phyloP scores from a whole-genome alignment of 2,113 vertebrate genomes.

The Cariama cristata region DNA sequence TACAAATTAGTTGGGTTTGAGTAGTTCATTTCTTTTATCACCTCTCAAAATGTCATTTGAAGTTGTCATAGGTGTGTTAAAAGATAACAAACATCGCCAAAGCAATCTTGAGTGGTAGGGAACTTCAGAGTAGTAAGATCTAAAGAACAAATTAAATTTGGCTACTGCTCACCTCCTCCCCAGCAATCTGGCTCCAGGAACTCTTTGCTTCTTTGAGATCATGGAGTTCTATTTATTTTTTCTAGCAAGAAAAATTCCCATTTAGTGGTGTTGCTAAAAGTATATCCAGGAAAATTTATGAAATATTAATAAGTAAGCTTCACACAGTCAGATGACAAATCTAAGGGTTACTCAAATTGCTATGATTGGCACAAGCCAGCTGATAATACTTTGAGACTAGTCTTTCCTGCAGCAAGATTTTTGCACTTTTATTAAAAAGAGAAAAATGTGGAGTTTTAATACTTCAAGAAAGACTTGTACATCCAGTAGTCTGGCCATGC shows the following conservation, averaged over 20 bases:
- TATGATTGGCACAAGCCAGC: not conserved
- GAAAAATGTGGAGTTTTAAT: not conserved
- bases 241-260: not conserved
- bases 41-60: not conserved
- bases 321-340: not conserved
- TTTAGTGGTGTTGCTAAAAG: not conserved
- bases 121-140: not conserved
- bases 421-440: not conserved
- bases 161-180: not conserved
- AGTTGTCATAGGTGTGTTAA: not conserved
- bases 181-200: not conserved
- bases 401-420: not conserved
- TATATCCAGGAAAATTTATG: not conserved
- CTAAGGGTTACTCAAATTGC: not conserved
- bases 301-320: not conserved
- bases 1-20: not conserved
- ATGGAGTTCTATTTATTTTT: not conserved
- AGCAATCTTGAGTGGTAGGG: not conserved
- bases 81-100: not conserved
- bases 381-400: not conserved
- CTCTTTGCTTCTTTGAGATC: not conserved
- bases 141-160: slow-evolving; percentile 8
- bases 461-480: not conserved
- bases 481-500: not conserved
- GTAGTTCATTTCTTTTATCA: not conserved